phyloP scores from a whole-genome alignment of 2,888 invertebrate genomes.

The Epistrophella euchroma region DNA sequence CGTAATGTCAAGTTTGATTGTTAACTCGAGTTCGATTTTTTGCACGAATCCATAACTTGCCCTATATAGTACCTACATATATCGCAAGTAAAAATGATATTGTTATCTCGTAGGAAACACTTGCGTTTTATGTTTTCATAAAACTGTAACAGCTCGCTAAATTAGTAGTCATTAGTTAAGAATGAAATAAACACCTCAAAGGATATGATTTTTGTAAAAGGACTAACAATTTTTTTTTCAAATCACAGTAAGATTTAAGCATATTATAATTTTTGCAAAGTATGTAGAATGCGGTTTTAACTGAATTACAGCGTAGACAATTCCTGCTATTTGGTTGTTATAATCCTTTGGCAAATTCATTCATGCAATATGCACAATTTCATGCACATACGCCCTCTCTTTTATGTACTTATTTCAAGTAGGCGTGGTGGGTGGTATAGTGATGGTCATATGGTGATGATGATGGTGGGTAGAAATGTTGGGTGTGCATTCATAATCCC shows the following conservation, averaged over 20 bases:
- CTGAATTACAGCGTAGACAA: slow-evolving; percentile 20
- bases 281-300: slow-evolving; percentile 9
- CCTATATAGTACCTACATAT: too few relatives aligned
- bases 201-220: background rate
- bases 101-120: too few relatives aligned
- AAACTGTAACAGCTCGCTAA: too few relatives aligned
- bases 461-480: background rate
- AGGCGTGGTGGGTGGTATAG: slow-evolving; percentile 24
- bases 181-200: too few relatives aligned
- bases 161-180: too few relatives aligned
- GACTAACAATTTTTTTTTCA: background rate
- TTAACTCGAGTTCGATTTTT: too few relatives aligned
- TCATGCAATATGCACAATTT: slow-evolving; percentile 55
- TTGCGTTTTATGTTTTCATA: too few relatives aligned
- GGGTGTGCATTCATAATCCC: slow-evolving; percentile 59
- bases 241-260: too few relatives aligned
- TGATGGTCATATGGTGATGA: background rate
- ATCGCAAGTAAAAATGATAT: too few relatives aligned
- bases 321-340: slow-evolving; percentile 47
- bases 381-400: slow-evolving; percentile 2
- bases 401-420: slow-evolving; percentile 20
- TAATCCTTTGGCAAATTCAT: slow-evolving; percentile 70
- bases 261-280: background rate
- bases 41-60: too few relatives aligned
- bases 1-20: too few relatives aligned